phyloP scores from a whole-genome alignment of 2,113 vertebrate genomes.

The Ictalurus furcatus region DNA sequence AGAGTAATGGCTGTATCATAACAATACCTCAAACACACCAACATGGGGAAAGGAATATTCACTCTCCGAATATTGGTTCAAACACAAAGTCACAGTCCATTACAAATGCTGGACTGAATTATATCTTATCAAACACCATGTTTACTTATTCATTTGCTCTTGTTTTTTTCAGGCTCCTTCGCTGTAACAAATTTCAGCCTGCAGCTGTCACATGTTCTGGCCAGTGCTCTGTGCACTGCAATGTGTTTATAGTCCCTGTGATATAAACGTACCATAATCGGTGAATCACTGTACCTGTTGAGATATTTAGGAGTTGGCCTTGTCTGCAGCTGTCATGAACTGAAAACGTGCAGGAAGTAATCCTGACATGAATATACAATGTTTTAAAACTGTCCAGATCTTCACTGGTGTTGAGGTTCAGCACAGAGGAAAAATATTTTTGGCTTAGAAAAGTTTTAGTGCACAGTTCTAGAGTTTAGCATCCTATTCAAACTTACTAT shows the following conservation, averaged over 20 bases:
- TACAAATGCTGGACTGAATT: constrained; percentile 36
- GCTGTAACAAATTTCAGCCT: constrained; percentile 29
- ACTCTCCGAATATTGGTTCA: neutral
- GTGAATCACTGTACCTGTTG: constrained; percentile 41
- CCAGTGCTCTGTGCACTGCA: constrained; percentile 30
- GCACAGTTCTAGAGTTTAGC: neutral
- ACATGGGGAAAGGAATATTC: constrained; percentile 16
- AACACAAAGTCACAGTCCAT: constrained; percentile 24
- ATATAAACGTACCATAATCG: constrained; percentile 47
- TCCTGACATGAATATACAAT: constrained; percentile 67
- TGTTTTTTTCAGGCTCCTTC: constrained; percentile 47
- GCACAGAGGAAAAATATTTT: constrained; percentile 42
- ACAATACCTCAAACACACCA: constrained; percentile 14
- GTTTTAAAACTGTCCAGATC: constrained; percentile 73
- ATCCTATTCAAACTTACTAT: neutral
- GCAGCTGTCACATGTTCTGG: constrained; percentile 27
- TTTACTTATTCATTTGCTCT: constrained; percentile 53
- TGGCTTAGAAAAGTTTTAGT: constrained; percentile 13
- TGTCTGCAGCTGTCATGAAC: constrained; percentile 54
- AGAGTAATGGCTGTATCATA: constrained; percentile 20
- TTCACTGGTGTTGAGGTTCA: constrained; percentile 58
- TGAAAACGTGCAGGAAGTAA: constrained; percentile 69
- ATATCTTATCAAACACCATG: constrained; percentile 38
- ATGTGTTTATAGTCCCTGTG: constrained; percentile 42
- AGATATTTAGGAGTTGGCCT: constrained; percentile 55